Conservation (phyloP, 2,797 vertebrate genomes). For the Gymnothorax reevesii region DNA sequence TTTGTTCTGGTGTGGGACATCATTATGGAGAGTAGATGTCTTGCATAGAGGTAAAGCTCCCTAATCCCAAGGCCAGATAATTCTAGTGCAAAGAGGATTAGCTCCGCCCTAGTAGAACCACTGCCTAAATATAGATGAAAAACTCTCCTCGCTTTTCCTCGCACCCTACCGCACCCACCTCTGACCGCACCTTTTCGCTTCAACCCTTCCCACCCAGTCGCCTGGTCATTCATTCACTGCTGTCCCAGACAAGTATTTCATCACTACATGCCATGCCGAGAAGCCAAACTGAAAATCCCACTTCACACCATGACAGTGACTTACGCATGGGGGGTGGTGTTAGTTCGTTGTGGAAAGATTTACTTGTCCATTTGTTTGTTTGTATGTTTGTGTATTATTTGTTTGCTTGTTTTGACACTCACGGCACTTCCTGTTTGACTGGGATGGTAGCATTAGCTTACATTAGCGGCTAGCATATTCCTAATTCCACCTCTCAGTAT, state of each 20-base stretch:
- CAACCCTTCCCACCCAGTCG: background rate
- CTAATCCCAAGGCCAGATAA: slow-evolving; percentile 74
- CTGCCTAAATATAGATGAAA: slow-evolving; percentile 71
- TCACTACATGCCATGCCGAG: slow-evolving; percentile 3
- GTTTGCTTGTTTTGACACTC: background rate
- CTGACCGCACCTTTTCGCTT: background rate
- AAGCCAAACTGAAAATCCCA: background rate
- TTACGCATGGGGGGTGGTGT: too few species aligned
- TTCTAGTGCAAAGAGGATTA: slow-evolving; percentile 78
- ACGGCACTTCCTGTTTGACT: background rate
- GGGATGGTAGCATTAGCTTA: background rate
- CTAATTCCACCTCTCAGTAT: background rate
- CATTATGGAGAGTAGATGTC: slow-evolving; percentile 53
- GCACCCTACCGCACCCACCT: background rate
- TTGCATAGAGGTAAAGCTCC: slow-evolving; percentile 57
- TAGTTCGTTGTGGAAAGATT: too few species aligned
- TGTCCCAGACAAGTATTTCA: slow-evolving; percentile 27
- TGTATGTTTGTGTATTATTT: background rate
- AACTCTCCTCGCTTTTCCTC: slow-evolving; percentile 14
- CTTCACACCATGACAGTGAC: background rate
- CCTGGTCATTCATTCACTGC: background rate
- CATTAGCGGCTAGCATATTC: background rate
- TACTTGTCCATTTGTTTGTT: background rate
- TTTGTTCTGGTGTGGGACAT: slow-evolving; percentile 43
- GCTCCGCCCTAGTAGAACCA: slow-evolving; percentile 56